Evolutionary conservation across 2,113 vertebrate genomes (phyloP).

Genomic region (Ramphastos sulfuratus): DNA sequence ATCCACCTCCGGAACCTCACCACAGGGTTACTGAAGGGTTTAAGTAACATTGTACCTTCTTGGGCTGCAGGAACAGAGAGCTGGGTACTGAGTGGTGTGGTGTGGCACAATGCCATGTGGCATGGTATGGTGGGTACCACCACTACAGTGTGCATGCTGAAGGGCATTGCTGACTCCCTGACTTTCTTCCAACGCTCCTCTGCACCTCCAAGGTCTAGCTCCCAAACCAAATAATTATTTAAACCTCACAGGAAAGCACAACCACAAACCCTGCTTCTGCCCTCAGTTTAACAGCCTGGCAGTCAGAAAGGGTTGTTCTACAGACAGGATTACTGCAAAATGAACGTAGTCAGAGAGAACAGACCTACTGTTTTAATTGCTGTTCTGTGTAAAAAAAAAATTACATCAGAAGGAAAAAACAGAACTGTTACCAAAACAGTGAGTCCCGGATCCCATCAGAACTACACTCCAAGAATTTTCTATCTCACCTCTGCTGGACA

Average conservation of each 20-base stretch:
- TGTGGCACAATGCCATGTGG: fast-evolving
- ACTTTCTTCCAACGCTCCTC: background rate
- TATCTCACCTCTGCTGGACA: background rate
- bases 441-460: background rate
- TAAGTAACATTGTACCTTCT: background rate
- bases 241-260: background rate
- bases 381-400: background rate
- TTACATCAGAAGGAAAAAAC: background rate
- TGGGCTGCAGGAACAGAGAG: background rate
- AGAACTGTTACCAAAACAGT: no score
- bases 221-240: background rate
- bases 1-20: background rate
- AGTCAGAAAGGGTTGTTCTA: background rate
- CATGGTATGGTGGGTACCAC: background rate
- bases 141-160: fast-evolving
- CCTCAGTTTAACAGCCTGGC: background rate
- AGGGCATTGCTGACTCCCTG: background rate
- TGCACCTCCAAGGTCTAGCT: background rate
- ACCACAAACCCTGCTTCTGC: background rate
- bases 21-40: background rate
- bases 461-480: background rate
- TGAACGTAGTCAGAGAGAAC: background rate
- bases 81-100: fast-evolving
- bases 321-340: background rate
- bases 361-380: background rate